Conservation (phyloP, 2,888 invertebrate genomes). For the Anoncus sp. region DNA sequence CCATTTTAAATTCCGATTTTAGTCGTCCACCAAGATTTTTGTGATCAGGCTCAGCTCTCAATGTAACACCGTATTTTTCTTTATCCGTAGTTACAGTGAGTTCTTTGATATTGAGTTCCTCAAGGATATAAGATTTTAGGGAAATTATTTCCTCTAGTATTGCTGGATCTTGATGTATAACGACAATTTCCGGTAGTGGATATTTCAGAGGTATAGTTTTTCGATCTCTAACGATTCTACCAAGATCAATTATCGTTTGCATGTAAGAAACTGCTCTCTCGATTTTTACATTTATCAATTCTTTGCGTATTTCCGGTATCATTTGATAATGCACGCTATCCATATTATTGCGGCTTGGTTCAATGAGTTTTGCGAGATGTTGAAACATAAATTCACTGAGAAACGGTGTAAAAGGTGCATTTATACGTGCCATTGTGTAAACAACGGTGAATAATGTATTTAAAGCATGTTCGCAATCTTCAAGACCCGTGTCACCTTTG, state of each 20-base stretch:
- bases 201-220: slow-evolving; percentile 98
- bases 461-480: slow-evolving; percentile 93
- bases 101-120: slow-evolving; percentile 96
- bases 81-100: slow-evolving; percentile 95
- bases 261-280: slow-evolving; percentile 96
- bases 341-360: slow-evolving; percentile 83
- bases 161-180: slow-evolving; percentile 93
- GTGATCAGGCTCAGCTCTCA: slow-evolving; percentile 98
- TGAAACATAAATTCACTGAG: slow-evolving; percentile 98
- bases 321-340: slow-evolving; percentile 97
- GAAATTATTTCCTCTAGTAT: slow-evolving; percentile 92
- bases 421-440: slow-evolving; percentile 94
- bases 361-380: slow-evolving; percentile 89
- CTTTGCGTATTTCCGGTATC: slow-evolving; percentile 90
- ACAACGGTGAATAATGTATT: slow-evolving; percentile 95
- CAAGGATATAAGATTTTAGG: slow-evolving; percentile 93
- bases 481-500: slow-evolving; percentile 94
- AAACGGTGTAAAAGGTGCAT: slow-evolving; percentile 99
- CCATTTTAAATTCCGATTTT: slow-evolving; percentile 95
- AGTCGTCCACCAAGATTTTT: slow-evolving; percentile 94
- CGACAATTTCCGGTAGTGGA: slow-evolving; percentile 97
- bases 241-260: slow-evolving; percentile 98
- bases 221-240: slow-evolving; percentile 95
- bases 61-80: slow-evolving; percentile 94
- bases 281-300: slow-evolving; percentile 92